These are phyloP conservation scores for Heteromurus nitidus DNA, from an alignment of 2,888 invertebrate species.

Conservation along the genomic window DNA sequence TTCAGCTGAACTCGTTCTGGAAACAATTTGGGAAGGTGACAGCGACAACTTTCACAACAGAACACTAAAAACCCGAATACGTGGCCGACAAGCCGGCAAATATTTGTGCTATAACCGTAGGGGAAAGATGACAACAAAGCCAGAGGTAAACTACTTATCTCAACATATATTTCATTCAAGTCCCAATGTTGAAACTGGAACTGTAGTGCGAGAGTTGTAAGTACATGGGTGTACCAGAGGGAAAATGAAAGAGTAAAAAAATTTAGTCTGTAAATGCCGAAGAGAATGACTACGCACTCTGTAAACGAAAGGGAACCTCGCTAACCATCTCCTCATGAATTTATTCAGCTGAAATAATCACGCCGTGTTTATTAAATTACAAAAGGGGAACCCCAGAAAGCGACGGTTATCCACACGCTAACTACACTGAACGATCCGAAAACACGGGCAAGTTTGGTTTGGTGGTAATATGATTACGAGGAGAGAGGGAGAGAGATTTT, in stretches of 20 bases:
- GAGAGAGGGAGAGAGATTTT: neutral
- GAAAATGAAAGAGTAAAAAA: neutral
- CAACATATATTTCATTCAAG: too few species aligned
- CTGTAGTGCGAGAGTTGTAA: too few species aligned
- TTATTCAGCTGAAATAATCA: neutral
- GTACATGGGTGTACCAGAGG: too few species aligned
- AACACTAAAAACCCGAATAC: constrained; percentile 69
- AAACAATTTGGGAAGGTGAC: constrained; percentile 60
- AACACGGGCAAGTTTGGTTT: too few species aligned
- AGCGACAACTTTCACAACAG: too few species aligned
- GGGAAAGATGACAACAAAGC: constrained; percentile 70
- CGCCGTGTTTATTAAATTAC: constrained; percentile 11
- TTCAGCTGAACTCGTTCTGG: constrained; percentile 68
- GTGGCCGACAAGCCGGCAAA: constrained; percentile 62
- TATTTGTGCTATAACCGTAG: constrained; percentile 72
- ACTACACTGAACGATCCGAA: too few species aligned
- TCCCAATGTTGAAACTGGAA: too few species aligned
- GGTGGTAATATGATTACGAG: neutral
- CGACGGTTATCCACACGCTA: too few species aligned
- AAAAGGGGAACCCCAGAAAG: neutral
- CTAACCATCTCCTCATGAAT: neutral
- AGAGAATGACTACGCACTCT: neutral
- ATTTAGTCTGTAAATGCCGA: too few species aligned
- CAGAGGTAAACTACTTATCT: too few species aligned
- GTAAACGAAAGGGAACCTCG: neutral